Evolutionary conservation across 2,888 invertebrate species (phyloP), one percentile per base, ranked within the genome.

Genomic region (Abrostola tripartita): DNA sequence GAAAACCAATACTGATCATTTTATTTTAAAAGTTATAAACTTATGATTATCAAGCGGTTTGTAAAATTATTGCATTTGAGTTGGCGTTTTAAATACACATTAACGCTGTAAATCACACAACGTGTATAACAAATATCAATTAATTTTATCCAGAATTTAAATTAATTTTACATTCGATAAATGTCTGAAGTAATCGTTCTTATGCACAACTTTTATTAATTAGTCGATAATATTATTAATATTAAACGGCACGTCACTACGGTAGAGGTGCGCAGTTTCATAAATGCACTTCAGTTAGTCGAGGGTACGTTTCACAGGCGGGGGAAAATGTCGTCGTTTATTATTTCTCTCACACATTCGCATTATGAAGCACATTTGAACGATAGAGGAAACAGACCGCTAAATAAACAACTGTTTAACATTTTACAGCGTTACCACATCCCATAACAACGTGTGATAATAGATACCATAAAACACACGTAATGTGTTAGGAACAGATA

Each of bases 401-500:
- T 85, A 86, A 89, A 88, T 88, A 90, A 90, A 90, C 87, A 90
- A 88, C 86, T 83, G 84, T 89, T 88, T 81, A 82, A 81, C 83
- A 83, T 87, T 88, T 90, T 85, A 90, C 85, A 79, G 78, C 85
- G 85, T 77, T 50, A 87, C 90, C 90, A 86, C 92, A 91, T 91
- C 91, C 91, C 84, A 90, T 88, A 88, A 87, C 85, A 80, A 77
- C 70, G 76, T 76, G 79, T 87, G 85, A 90, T 90, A 89, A 89
- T 90, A 82, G 84, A 86, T 68, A 58, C 69, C 61, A 71, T 84
- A 90, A 78, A 79, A 68, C 59, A 63, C 60, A 41, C 62, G 51
- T 67, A 57, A 67, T 74, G 71, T 64, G 61, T 62, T 73, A 68
- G 65, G 69, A 74, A 78, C 52, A 77, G 67, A 61, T 63, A 66